Evolutionary conservation across 2,888 invertebrate species (phyloP).

Genomic region (Drosophila seclusa): DNA sequence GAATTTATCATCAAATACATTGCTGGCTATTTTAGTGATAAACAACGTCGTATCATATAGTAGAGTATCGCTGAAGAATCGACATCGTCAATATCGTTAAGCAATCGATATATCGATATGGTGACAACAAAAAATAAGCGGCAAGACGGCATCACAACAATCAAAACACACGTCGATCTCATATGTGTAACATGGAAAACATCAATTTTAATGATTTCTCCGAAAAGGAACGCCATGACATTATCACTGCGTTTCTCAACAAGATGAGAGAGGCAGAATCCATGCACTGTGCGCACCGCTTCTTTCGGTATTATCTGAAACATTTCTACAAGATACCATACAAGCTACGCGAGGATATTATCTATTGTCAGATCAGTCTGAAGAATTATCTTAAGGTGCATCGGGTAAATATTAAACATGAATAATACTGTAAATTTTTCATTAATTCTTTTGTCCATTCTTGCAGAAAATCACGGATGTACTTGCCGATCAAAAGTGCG

Average conservation of each 20-base stretch:
- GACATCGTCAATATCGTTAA: background rate
- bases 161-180: constrained; percentile 13
- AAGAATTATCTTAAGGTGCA: constrained; percentile 53
- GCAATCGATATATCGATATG: constrained; percentile 21
- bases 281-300: constrained; percentile 48
- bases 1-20: background rate
- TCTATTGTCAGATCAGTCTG: constrained; percentile 64
- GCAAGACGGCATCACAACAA: constrained; percentile 46
- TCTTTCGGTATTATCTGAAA: constrained; percentile 62
- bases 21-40: background rate
- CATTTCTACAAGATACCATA: constrained; percentile 63
- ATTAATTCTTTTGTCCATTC: background rate
- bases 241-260: constrained; percentile 56
- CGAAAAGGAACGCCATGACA: constrained; percentile 57
- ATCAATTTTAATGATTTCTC: constrained; percentile 68
- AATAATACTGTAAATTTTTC: background rate
- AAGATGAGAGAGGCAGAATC: constrained; percentile 60
- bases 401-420: constrained; percentile 40
- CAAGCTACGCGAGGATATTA: constrained; percentile 56
- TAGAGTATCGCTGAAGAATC: background rate
- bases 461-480: constrained; percentile 50
- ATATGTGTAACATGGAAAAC: constrained; percentile 48
- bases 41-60: background rate
- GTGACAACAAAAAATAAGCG: constrained; percentile 36
- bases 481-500: constrained; percentile 27